Conservation (phyloP, 2,113 vertebrate genomes). For the Hippotragus niger region DNA sequence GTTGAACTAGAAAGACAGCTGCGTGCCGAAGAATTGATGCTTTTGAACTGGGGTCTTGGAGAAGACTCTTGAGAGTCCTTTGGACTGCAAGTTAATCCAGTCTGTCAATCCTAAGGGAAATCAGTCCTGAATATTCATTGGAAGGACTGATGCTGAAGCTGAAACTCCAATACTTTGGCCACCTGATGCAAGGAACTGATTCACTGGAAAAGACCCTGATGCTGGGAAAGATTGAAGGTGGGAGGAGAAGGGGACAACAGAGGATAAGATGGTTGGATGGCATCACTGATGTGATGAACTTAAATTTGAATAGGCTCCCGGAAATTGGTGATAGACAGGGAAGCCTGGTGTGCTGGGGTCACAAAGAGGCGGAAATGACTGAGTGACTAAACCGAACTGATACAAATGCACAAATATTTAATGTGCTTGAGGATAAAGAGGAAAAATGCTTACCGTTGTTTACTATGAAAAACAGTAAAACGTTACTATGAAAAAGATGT, state of each 20-base stretch:
- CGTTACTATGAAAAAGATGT: not conserved
- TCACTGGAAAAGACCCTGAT: not conserved
- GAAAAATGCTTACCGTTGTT: not conserved
- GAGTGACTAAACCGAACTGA: not conserved
- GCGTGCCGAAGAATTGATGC: not conserved
- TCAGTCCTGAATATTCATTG: not conserved
- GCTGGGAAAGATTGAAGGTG: not conserved
- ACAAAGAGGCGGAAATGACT: not conserved
- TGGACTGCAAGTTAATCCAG: not conserved
- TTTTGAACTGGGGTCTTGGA: not conserved
- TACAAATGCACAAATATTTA: slow-evolving; percentile 29
- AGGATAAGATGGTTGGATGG: not conserved
- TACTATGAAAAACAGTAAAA: not conserved
- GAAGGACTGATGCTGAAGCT: not conserved
- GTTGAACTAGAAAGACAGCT: not conserved
- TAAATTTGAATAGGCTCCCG: not conserved
- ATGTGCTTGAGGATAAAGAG: not conserved
- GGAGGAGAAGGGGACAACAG: not conserved
- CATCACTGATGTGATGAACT: not conserved
- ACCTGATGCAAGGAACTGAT: not conserved
- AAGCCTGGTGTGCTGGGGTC: not conserved
- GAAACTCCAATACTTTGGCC: not conserved
- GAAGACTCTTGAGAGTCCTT: not conserved
- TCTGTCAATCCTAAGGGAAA: not conserved
- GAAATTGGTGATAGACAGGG: not conserved